Conservation (phyloP, 2,888 invertebrate species). For the Caenorhabditis sp. region DNA sequence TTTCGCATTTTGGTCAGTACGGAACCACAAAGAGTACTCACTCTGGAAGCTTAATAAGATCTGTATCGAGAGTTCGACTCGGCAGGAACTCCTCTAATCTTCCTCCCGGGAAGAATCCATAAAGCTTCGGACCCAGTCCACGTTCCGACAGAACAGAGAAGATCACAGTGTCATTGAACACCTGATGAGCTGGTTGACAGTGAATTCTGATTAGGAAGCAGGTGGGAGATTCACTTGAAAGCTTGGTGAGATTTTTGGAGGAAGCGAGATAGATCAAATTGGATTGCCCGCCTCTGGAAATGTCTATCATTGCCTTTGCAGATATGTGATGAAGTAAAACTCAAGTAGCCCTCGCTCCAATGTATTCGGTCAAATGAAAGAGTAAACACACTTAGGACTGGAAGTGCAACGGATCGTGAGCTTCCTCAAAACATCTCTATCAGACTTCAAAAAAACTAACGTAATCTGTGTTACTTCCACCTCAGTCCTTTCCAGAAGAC, state of each 20-base stretch:
- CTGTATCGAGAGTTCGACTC: conserved; percentile 42
- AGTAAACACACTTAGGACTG: no score
- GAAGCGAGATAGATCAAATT: conserved; percentile 55
- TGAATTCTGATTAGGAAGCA: conserved; percentile 53
- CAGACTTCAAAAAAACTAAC: conserved; percentile 20
- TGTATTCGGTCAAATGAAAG: no score
- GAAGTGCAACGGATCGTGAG: no score
- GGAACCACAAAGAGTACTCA: no score
- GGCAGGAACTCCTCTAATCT: conserved; percentile 95
- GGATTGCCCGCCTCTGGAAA: conserved; percentile 52
- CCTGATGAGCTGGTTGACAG: conserved; percentile 85
- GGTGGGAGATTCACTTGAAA: conserved; percentile 84
- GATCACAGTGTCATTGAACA: conserved; percentile 95
- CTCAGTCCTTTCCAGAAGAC: conserved; percentile 14
- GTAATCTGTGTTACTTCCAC: conserved; percentile 35
- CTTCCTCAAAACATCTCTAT: no score
- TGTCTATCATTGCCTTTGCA: not conserved
- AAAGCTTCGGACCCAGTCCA: conserved; percentile 92
- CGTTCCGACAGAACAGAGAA: conserved; percentile 95
- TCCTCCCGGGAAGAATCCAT: conserved; percentile 96
- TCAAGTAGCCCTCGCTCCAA: no score
- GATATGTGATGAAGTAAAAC: no score
- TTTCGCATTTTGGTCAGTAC: no score
- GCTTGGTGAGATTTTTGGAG: not conserved
- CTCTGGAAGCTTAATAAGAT: conserved; percentile 27